Conservation (phyloP, 2,888 invertebrate genomes). For the Drosophila rellima region DNA sequence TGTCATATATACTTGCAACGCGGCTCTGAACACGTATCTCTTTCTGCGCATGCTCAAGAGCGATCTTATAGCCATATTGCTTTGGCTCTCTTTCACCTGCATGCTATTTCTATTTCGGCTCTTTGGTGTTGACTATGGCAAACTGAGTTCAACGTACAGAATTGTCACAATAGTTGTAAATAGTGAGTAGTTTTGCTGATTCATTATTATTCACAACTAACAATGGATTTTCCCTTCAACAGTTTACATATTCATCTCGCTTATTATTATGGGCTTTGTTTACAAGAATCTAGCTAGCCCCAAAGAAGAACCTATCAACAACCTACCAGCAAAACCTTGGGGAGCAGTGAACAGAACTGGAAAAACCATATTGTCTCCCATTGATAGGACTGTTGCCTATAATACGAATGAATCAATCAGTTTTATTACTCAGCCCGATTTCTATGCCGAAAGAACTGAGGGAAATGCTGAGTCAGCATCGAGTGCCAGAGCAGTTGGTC, state of each 20-base stretch:
- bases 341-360: not conserved
- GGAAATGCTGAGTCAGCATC: not conserved
- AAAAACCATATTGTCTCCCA: not conserved
- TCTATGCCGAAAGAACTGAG: not conserved
- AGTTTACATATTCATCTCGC: slow-evolving; percentile 3
- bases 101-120: not conserved
- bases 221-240: not conserved
- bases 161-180: not conserved
- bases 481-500: not conserved
- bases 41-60: slow-evolving; percentile 6
- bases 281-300: not conserved
- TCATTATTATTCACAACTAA: not conserved
- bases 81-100: slow-evolving; percentile 8
- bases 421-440: not conserved
- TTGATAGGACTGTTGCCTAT: not conserved
- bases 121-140: not conserved
- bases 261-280: slow-evolving; percentile 1
- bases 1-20: not conserved
- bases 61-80: not conserved
- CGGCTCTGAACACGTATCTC: slow-evolving; percentile 9
- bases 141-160: not conserved
- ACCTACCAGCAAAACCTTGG: not conserved
- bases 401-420: not conserved
- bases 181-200: not conserved
- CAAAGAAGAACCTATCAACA: not conserved